Percentiles rank a stretch among this genome's conserved stretches.
These are phyloP conservation scores for Oscarella lobularis DNA, from an alignment of 37 sponge, comb jelly and placozoan genomes.

Conservation along the genomic window DNA sequence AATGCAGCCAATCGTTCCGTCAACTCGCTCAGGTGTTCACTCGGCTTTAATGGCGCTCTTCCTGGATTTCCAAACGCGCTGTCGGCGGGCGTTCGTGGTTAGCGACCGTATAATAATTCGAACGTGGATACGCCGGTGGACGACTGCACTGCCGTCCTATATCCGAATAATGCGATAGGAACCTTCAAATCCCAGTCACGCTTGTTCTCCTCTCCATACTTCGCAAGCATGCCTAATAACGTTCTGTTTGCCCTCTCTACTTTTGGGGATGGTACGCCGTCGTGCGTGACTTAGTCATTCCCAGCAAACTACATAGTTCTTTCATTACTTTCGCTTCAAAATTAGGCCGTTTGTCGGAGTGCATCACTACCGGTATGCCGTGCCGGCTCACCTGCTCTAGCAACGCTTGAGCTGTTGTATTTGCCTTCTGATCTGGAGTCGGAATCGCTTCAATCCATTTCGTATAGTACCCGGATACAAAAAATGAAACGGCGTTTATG, in stretches of 20 bases:
- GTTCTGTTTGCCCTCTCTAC: background rate
- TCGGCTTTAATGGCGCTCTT: no score
- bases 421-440: background rate
- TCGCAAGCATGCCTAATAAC: background rate
- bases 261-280: background rate
- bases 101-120: no score
- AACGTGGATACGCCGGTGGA: no score
- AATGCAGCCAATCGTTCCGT: no score
- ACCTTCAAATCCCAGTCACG: background rate
- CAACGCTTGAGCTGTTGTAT: background rate
- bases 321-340: background rate
- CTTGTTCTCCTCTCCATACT: background rate
- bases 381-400: background rate
- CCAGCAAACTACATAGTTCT: background rate
- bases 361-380: background rate
- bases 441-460: background rate
- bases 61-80: no score
- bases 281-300: background rate
- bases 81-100: no score
- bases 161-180: background rate
- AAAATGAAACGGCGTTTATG: no score
- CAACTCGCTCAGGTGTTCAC: no score
- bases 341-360: background rate
- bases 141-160: background rate
- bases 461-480: background rate